Evolutionary conservation across 2,888 invertebrate species (phyloP).

Genomic region (Andrena dorsata): DNA sequence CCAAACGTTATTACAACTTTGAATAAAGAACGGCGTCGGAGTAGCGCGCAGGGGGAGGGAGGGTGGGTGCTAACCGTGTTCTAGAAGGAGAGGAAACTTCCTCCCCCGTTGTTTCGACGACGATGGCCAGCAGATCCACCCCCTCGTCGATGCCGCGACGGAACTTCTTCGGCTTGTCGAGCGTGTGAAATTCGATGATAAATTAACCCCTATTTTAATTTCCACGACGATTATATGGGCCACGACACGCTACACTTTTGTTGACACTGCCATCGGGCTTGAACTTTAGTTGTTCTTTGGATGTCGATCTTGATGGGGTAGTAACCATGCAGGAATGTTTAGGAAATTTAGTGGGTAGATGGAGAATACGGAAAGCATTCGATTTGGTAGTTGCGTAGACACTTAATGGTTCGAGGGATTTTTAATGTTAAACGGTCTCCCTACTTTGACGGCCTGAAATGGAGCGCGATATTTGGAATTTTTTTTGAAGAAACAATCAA

Average conservation of each 20-base stretch:
- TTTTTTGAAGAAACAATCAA: no score
- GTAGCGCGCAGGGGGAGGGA: constrained; percentile 29
- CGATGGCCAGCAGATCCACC: constrained; percentile 38
- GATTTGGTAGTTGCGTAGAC: no score
- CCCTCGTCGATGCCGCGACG: constrained; percentile 21
- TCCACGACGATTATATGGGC: constrained; percentile 56
- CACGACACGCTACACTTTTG: constrained; percentile 36
- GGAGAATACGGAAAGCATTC: no score
- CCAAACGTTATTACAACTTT: constrained; percentile 85
- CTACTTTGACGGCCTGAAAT: no score
- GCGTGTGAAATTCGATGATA: constrained; percentile 74
- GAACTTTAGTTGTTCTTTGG: no score
- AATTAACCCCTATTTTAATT: constrained; percentile 78
- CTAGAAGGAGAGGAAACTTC: constrained; percentile 56
- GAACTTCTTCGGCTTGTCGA: constrained; percentile 68
- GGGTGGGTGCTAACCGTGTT: constrained; percentile 51
- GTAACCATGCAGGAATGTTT: no score
- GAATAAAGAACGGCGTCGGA: constrained; percentile 83
- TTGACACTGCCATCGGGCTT: constrained; percentile 40
- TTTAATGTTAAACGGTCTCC: no score
- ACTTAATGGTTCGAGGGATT: no score
- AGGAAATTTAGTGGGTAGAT: no score
- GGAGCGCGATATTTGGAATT: no score
- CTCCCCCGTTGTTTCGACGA: constrained; percentile 56
- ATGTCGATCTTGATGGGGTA: no score